These are phyloP conservation scores for Dendrolimus kikuchii DNA, from an alignment of 1,140 invertebrate species.

Conservation along the genomic window DNA sequence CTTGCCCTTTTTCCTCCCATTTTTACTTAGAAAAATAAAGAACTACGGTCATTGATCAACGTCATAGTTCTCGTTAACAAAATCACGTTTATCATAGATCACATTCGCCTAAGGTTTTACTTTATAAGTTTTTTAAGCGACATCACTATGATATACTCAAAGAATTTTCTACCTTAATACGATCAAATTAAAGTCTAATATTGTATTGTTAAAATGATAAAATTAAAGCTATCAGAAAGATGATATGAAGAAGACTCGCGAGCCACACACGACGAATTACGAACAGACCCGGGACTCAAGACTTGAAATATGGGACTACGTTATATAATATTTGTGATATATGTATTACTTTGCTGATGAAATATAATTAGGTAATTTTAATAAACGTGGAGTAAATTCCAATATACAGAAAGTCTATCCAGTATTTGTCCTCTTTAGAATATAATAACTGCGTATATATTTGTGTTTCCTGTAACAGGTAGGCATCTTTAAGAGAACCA, in stretches of 20 bases:
- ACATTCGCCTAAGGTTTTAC: conserved; percentile 64
- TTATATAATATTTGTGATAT: conserved; percentile 54
- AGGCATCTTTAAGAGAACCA: too few species aligned
- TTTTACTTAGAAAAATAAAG: conserved; percentile 49
- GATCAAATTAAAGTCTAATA: conserved; percentile 9
- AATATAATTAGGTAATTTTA: conserved; percentile 25
- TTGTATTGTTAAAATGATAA: conserved; percentile 13
- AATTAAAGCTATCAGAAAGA: conserved; percentile 26
- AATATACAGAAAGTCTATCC: too few species aligned
- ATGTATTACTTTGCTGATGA: conserved; percentile 26
- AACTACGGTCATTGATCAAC: conserved; percentile 51
- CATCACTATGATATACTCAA: neutral
- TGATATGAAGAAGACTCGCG: conserved; percentile 39
- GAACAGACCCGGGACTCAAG: conserved; percentile 37
- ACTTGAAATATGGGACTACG: conserved; percentile 48
- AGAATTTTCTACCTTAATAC: neutral
- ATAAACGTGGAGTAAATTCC: too few species aligned
- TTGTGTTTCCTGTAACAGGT: too few species aligned
- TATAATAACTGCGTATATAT: too few species aligned
- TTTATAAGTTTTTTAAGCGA: conserved; percentile 8
- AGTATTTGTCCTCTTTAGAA: too few species aligned
- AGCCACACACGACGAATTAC: conserved; percentile 65
- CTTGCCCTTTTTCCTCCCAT: conserved; percentile 51
- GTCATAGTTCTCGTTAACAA: conserved; percentile 55
- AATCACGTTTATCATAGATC: conserved; percentile 68